Evolutionary conservation across 2,888 invertebrate genomes (phyloP).

Genomic region (Epiblema foenella): DNA sequence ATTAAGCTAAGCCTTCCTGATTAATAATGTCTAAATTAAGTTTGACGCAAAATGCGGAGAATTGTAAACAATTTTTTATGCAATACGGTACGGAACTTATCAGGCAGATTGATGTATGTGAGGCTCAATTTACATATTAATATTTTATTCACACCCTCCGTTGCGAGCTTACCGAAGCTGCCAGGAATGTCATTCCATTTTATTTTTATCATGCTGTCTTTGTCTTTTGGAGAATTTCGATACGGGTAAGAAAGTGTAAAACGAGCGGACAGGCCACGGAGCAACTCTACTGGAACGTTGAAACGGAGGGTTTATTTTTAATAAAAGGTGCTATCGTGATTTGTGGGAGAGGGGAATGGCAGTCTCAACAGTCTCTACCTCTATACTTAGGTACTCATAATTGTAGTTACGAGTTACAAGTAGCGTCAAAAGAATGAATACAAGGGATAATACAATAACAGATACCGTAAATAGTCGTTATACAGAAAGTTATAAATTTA

Average conservation of each 20-base stretch:
- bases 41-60: neutral
- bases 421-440: neutral
- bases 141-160: slow-evolving; percentile 45
- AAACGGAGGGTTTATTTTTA: slow-evolving; percentile 49
- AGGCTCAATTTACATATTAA: slow-evolving; percentile 48
- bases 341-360: slow-evolving; percentile 46
- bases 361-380: neutral
- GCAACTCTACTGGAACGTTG: slow-evolving; percentile 1
- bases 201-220: slow-evolving; percentile 27
- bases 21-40: neutral
- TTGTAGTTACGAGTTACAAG: neutral
- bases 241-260: slow-evolving; percentile 6
- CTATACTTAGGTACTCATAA: neutral
- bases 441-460: too few species aligned
- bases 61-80: neutral
- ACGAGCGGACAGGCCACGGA: neutral
- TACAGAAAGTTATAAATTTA: too few species aligned
- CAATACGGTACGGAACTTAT: slow-evolving; percentile 31
- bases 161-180: slow-evolving; percentile 5
- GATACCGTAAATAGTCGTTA: too few species aligned
- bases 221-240: slow-evolving; percentile 9
- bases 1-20: neutral
- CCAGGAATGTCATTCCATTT: slow-evolving; percentile 1
- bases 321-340: slow-evolving; percentile 51
- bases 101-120: slow-evolving; percentile 48